Percentiles rank a stretch among this genome's conserved stretches.
Evolutionary conservation across 1,140 invertebrate genomes (phyloP).

Genomic region (Hyles vespertilio): DNA sequence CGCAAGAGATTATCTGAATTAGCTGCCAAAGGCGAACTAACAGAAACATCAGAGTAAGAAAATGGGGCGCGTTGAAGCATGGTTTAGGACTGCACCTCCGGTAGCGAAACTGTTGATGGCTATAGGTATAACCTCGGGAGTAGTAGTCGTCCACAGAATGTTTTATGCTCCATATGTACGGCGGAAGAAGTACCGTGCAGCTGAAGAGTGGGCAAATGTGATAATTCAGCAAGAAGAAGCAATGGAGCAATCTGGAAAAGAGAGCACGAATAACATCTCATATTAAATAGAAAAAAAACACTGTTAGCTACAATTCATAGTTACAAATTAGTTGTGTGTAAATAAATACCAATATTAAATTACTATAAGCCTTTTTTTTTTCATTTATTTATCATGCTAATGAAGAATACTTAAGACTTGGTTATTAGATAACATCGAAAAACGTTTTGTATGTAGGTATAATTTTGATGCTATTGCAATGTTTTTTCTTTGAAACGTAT

Average conservation of each 20-base stretch:
- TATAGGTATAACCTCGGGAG: slow-evolving; percentile 42
- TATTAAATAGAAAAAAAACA: slow-evolving; percentile 13
- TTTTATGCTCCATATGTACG: slow-evolving; percentile 42
- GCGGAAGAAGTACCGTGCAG: slow-evolving; percentile 30
- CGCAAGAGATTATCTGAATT: slow-evolving; percentile 24
- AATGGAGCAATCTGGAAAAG: slow-evolving; percentile 15
- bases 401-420: no score
- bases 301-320: neutral
- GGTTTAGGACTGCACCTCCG: slow-evolving; percentile 41
- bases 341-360: neutral
- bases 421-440: no score
- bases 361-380: no score
- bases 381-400: no score
- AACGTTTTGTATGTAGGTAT: no score
- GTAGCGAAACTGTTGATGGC: slow-evolving; percentile 53
- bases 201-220: slow-evolving; percentile 55
- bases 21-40: slow-evolving; percentile 3
- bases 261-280: slow-evolving; percentile 19
- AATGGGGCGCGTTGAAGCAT: slow-evolving; percentile 32
- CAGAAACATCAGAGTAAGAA: slow-evolving; percentile 26
- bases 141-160: slow-evolving; percentile 35
- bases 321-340: neutral
- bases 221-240: slow-evolving; percentile 57
- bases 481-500: no score
- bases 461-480: no score